Evolutionary conservation across 2,888 invertebrate genomes (phyloP).

Genomic region (Drosophila leonis): DNA sequence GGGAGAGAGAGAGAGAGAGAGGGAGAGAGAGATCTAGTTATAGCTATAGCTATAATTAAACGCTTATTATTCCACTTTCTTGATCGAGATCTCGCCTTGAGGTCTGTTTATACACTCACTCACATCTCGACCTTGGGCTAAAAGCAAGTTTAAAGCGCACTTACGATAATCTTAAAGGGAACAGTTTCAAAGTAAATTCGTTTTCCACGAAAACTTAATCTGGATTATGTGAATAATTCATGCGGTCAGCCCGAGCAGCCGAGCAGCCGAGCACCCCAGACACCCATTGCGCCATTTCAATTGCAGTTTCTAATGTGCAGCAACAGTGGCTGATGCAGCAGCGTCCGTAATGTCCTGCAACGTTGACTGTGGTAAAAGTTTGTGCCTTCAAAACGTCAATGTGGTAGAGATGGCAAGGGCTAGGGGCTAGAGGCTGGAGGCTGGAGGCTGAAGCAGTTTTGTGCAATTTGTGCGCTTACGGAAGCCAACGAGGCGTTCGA

Average conservation of each 20-base stretch:
- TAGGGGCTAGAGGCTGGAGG: neutral
- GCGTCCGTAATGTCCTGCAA: constrained; percentile 26
- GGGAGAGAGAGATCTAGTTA: neutral
- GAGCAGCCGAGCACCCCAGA: neutral
- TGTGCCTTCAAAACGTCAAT: constrained; percentile 17
- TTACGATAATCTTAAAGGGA: constrained; percentile 13
- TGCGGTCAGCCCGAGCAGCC: constrained; percentile 43
- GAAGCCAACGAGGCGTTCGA: constrained; percentile 51
- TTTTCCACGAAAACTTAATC: constrained; percentile 30
- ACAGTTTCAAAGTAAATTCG: constrained; percentile 6
- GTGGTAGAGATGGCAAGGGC: neutral
- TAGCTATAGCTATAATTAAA: neutral
- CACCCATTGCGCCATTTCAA: constrained; percentile 46
- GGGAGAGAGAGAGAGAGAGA: neutral
- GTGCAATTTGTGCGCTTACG: constrained; percentile 47
- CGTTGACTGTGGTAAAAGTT: constrained; percentile 41
- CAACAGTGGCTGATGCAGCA: constrained; percentile 22
- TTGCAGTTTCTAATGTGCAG: constrained; percentile 48
- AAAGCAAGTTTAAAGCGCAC: constrained; percentile 13
- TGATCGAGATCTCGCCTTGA: neutral
- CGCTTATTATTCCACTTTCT: neutral
- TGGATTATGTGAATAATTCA: constrained; percentile 55
- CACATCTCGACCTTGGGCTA: neutral
- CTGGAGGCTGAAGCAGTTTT: constrained; percentile 21
- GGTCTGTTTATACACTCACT: no score